Conservation (phyloP, 2,797 vertebrate species). For the Okamejei kenojei region DNA sequence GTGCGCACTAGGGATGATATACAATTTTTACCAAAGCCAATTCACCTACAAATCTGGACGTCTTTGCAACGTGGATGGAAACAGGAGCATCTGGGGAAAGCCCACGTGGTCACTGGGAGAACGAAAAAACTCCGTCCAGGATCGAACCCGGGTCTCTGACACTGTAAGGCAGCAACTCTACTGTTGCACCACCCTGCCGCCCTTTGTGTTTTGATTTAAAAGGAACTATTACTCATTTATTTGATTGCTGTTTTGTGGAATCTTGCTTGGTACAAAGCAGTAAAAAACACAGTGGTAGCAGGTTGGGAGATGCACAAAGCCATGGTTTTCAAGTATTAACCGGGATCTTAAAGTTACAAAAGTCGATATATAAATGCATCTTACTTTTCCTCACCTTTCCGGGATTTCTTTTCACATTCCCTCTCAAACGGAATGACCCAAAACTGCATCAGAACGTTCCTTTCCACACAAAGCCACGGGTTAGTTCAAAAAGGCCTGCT, state of each 20-base stretch:
- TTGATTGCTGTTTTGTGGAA: not conserved
- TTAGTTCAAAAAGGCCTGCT: slow-evolving; percentile 6
- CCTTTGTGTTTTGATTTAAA: not conserved
- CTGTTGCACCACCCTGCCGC: no score
- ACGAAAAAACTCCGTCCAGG: no score
- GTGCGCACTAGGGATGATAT: no score
- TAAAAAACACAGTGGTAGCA: not conserved
- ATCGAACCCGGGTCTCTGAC: no score
- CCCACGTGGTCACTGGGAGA: no score
- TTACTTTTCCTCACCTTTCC: not conserved
- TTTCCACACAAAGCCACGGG: not conserved
- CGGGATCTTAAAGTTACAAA: not conserved
- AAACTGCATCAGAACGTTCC: not conserved
- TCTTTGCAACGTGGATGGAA: no score
- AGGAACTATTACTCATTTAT: not conserved
- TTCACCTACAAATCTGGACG: no score
- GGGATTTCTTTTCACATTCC: not conserved
- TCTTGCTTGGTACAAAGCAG: not conserved
- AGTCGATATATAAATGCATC: not conserved
- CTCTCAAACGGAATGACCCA: not conserved
- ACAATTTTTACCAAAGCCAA: no score
- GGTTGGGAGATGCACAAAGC: not conserved
- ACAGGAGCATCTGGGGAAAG: no score
- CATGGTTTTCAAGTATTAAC: no score
- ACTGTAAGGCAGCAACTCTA: no score